phyloP scores from a whole-genome alignment of 2,888 invertebrate species.

The Stenoptilia bipunctidactyla region DNA sequence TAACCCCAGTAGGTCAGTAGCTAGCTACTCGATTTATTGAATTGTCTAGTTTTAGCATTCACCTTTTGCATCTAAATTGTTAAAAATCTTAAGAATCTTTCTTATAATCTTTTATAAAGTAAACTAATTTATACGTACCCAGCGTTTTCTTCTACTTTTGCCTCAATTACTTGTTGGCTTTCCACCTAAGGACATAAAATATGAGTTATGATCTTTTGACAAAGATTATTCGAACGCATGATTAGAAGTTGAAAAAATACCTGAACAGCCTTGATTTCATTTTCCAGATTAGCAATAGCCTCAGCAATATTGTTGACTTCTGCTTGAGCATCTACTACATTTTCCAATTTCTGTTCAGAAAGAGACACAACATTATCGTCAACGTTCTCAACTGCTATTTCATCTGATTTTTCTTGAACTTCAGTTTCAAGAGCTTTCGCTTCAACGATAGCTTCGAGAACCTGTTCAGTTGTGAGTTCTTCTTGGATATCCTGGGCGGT shows the following conservation, averaged over 20 bases:
- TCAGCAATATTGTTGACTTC: conserved; percentile 39
- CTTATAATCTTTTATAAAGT: conserved; percentile 5
- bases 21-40: no score
- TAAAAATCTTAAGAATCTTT: no score
- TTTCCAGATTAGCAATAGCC: conserved; percentile 34
- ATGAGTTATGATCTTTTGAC: no score
- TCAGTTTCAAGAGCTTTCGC: conserved; percentile 11
- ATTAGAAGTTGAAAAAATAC: conserved; percentile 19
- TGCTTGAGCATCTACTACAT: conserved; percentile 12
- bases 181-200: conserved; percentile 22
- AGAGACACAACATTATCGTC: conserved; percentile 14
- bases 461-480: conserved; percentile 11
- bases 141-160: conserved; percentile 23
- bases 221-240: no score
- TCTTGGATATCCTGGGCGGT: conserved; percentile 4
- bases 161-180: conserved; percentile 20
- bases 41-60: no score
- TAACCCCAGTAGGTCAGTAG: no score
- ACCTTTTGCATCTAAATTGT: no score
- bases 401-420: conserved; percentile 5
- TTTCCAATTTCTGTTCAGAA: conserved; percentile 10
- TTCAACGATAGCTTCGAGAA: conserved; percentile 7
- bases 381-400: conserved; percentile 15
- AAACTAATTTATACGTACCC: conserved; percentile 23
- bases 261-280: conserved; percentile 34